Conservation (phyloP, 2,113 vertebrate species). For the Melospiza georgiana region DNA sequence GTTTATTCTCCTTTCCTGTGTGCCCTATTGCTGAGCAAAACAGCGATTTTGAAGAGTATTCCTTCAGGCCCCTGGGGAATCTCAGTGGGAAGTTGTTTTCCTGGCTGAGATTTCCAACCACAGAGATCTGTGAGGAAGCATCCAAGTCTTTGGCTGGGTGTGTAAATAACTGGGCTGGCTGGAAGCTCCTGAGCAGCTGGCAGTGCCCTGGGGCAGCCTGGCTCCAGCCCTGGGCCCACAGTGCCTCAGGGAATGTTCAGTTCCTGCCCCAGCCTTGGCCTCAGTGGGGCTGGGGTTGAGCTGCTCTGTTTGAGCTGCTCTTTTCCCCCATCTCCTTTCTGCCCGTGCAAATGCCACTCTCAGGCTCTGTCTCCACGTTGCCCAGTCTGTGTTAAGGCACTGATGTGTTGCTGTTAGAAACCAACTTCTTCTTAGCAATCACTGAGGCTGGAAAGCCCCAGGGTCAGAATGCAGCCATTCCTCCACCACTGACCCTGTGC, state of each 20-base stretch:
- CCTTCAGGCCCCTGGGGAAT: neutral
- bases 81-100: neutral
- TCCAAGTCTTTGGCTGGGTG: neutral
- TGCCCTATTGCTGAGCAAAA: neutral
- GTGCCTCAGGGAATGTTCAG: neutral
- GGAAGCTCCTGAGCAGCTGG: neutral
- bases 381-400: neutral
- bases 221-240: rapidly evolving
- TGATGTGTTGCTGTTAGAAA: neutral
- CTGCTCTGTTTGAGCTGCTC: neutral
- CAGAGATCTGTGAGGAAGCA: neutral
- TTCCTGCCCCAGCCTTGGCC: neutral
- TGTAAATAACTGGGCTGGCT: neutral
- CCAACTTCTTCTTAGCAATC: neutral
- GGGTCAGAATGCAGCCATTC: neutral
- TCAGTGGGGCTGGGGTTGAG: neutral
- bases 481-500: neutral
- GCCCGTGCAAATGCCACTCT: rapidly evolving
- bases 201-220: neutral
- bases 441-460: neutral
- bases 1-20: neutral
- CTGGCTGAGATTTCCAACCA: neutral
- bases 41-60: neutral
- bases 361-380: neutral
- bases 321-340: neutral